phyloP scores from a whole-genome alignment of 2,888 invertebrate species.

The Pterostichus niger region DNA sequence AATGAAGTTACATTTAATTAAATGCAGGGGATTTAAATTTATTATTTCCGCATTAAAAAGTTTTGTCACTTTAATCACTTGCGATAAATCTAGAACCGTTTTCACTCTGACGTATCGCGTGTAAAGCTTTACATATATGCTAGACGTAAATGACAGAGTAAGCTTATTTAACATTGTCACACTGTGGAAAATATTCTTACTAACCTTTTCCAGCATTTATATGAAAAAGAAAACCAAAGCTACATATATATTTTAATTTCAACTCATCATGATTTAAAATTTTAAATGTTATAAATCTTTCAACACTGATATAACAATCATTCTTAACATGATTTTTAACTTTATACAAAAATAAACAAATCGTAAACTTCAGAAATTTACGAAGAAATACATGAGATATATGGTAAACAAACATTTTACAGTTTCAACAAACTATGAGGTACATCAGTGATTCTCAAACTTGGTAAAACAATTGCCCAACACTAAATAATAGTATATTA shows the following conservation, averaged over 20 bases:
- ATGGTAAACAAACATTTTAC: neutral
- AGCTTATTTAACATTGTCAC: too few species aligned
- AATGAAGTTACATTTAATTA: neutral
- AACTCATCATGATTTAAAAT: neutral
- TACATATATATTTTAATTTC: neutral
- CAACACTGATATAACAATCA: conserved; percentile 15
- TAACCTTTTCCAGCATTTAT: neutral
- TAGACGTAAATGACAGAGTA: neutral
- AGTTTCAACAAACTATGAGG: neutral
- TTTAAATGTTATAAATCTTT: neutral
- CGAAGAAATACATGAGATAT: conserved; percentile 3
- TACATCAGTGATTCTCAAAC: too few species aligned
- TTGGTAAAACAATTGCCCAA: too few species aligned
- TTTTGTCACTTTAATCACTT: conserved; percentile 18
- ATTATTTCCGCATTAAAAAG: conserved; percentile 13
- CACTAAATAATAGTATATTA: too few species aligned
- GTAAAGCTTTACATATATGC: neutral
- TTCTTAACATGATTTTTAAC: conserved; percentile 1
- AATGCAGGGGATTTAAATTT: neutral
- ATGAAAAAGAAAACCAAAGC: neutral
- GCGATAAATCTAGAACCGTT: conserved; percentile 6
- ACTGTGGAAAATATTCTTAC: neutral
- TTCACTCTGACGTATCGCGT: neutral
- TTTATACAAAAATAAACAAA: conserved; percentile 37
- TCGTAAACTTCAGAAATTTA: neutral